A percentile compares a stretch with the other conserved stretches of the same genome.
Conservation (phyloP, 2,797 vertebrate species). For the Muscicapa striata region DNA sequence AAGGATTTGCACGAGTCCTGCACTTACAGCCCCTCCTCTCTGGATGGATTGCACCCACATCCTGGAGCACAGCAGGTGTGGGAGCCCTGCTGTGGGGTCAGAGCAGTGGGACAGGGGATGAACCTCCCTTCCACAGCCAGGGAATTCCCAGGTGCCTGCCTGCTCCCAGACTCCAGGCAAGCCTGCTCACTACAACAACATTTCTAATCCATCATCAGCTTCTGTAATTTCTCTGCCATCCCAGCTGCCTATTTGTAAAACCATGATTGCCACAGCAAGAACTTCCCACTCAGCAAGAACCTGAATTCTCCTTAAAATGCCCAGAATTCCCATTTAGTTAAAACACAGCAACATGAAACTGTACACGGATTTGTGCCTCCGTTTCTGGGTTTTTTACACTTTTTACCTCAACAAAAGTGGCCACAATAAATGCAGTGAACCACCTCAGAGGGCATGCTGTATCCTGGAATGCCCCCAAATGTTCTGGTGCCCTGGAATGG, state of each 20-base stretch:
- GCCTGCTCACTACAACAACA: background rate
- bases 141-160: background rate
- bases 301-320: background rate
- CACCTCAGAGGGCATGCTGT: background rate
- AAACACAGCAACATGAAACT: background rate
- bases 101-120: background rate
- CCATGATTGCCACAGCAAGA: background rate
- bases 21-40: background rate
- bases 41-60: background rate
- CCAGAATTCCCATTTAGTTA: background rate
- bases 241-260: background rate
- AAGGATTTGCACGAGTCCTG: background rate
- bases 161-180: background rate
- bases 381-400: background rate
- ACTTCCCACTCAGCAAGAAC: background rate
- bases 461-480: background rate
- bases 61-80: fast-evolving
- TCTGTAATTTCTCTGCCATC: background rate
- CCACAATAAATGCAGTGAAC: background rate
- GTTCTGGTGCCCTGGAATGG: fast-evolving
- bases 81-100: background rate
- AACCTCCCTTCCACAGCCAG: background rate
- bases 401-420: background rate
- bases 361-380: fast-evolving
- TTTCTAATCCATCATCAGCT: background rate